Conservation (phyloP, 2,113 vertebrate species). For the Larimichthys crocea region DNA sequence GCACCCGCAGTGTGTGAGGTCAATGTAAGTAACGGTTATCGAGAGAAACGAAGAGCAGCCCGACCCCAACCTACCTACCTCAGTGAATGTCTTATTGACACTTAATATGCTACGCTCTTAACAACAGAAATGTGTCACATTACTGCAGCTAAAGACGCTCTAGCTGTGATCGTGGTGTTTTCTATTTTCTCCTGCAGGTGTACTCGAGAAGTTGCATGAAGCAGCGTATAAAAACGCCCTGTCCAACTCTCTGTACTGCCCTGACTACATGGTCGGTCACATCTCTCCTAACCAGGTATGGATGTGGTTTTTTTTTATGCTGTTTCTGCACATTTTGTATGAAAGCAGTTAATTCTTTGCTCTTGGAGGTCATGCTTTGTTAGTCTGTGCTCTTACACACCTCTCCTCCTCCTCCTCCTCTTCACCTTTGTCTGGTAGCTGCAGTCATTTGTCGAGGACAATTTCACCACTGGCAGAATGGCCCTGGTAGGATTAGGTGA, state of each 20-base stretch:
- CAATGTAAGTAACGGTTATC: too few species aligned
- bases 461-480: constrained; percentile 93
- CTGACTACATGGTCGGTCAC: constrained; percentile 88
- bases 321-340: neutral
- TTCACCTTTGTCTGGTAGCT: constrained; percentile 81
- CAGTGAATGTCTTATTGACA: too few species aligned
- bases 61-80: too few species aligned
- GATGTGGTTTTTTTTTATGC: neutral
- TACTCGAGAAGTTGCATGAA: constrained; percentile 91
- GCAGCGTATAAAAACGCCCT: constrained; percentile 83
- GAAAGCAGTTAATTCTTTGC: neutral
- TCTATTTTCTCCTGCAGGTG: constrained; percentile 74
- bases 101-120: too few species aligned
- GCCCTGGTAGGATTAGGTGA: constrained; percentile 86
- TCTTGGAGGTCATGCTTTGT: neutral
- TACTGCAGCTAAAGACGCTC: neutral
- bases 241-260: constrained; percentile 93
- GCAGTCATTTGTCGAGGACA: constrained; percentile 89
- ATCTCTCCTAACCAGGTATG: constrained; percentile 90
- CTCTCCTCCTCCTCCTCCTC: constrained; percentile 14
- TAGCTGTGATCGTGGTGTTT: neutral
- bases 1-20: too few species aligned
- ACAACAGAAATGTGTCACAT: neutral
- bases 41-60: too few species aligned
- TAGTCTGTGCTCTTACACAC: constrained; percentile 23